Base-by-base conservation (phyloP, 2,113 vertebrate genomes). In the Pedionomus torquatus region DNA sequence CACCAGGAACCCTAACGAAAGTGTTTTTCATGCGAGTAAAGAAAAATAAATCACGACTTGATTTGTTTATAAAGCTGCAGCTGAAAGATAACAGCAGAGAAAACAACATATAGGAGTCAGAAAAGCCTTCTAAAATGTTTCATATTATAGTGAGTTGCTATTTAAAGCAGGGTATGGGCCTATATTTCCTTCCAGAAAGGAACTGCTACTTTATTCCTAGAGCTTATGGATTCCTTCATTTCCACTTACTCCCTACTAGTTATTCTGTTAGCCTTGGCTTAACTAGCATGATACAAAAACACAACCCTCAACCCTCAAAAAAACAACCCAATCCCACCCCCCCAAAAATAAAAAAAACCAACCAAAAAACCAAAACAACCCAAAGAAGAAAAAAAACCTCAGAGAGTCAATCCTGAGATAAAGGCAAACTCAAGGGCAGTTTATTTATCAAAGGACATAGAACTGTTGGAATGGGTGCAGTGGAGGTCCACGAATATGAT, bases 21-120 rank as follows among this genome's bases (percentile, higher is more conserved):
- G 18, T 57, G 54, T 33, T 69, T 83, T 74, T 64, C 15, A 28
- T 55, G 11, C 2, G 13, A 76, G 37, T 11, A 78, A 71, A 87
- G 16, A 43, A 41, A 18, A 10, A 39, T 5, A 25, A 33, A 33
- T n/a, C 30, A 33, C 0, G 6, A 9, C 17, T 12, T 3, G 1
- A 20, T 35, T 63, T 69, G 3, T 74, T 77, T 84, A 48, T 26
- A 65, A 64, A 89, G 25, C 17, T 76, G 15, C 17, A 82, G 2
- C 4, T 83, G 35, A 79, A 81, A 30, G 26, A 63, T 7, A 63
- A 3, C 7, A 76, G 11, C 19, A 51, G 23, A 85, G 9, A 66
- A 89, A 46, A 37, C 26, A 75, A 41, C 0, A 51, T 8, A 24
- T 0, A 57, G 30, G 8, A 2, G 13, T 58, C 35, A 72, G 13